These are phyloP conservation scores for Bradypodion pumilum DNA, from an alignment of 2,797 vertebrate genomes.

Conservation along the genomic window DNA sequence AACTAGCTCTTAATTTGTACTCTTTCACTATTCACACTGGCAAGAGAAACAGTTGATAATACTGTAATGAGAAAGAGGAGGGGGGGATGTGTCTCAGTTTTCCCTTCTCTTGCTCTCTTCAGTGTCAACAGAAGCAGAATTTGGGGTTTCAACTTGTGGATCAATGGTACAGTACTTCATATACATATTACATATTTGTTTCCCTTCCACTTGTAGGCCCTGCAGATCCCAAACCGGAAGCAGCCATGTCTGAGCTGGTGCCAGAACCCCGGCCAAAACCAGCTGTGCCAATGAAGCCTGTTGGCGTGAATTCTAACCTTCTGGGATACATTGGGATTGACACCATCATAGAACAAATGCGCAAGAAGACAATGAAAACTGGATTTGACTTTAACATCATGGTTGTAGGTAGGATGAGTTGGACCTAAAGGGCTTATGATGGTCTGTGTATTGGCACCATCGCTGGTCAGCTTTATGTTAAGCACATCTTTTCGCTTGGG, in stretches of 20 bases:
- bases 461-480: neutral
- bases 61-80: neutral
- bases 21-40: neutral
- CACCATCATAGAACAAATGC: conserved; percentile 98
- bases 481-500: neutral
- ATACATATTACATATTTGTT: neutral
- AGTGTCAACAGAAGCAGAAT: neutral
- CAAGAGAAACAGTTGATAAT: neutral
- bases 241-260: conserved; percentile 95
- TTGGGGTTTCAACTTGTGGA: neutral
- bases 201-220: conserved; percentile 61
- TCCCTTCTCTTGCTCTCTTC: neutral
- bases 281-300: conserved; percentile 91
- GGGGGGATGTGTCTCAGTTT: neutral
- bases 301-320: conserved; percentile 79
- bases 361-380: conserved; percentile 98
- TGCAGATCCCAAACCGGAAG: conserved; percentile 74
- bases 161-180: neutral
- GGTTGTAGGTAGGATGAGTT: conserved; percentile 88
- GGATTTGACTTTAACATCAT: conserved; percentile 99
- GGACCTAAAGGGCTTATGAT: neutral
- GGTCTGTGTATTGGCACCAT: neutral
- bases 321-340: conserved; percentile 97
- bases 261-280: conserved; percentile 94
- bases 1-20: too few relatives aligned